Conservation (phyloP, 2,888 invertebrate species). For the Pollenia labialis region DNA sequence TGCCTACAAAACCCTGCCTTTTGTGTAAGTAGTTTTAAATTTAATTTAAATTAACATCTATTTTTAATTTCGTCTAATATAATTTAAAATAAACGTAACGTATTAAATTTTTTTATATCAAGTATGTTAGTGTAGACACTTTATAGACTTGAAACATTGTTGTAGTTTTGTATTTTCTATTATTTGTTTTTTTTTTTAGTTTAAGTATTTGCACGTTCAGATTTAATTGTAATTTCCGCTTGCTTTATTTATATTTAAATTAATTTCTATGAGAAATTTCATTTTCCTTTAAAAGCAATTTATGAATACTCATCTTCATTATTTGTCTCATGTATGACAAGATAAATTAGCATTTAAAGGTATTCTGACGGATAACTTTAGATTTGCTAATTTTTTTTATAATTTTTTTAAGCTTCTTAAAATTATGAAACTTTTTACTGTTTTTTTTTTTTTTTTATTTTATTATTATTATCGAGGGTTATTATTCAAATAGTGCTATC, state of each 20-base stretch:
- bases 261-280: slow-evolving; percentile 57
- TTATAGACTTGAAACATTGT: slow-evolving; percentile 44
- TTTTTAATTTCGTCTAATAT: slow-evolving; percentile 25
- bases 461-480: too few relatives aligned
- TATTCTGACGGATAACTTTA: slow-evolving; percentile 24
- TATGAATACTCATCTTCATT: slow-evolving; percentile 32
- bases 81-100: slow-evolving; percentile 18
- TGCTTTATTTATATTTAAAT: slow-evolving; percentile 40
- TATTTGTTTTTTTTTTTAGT: slow-evolving; percentile 6
- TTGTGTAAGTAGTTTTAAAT: slow-evolving; percentile 48
- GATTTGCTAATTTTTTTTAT: slow-evolving; percentile 9
- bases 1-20: slow-evolving; percentile 66
- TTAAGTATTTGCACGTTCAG: slow-evolving; percentile 2
- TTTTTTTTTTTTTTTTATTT: too few relatives aligned
- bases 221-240: slow-evolving; percentile 57
- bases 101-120: slow-evolving; percentile 9
- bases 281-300: slow-evolving; percentile 44
- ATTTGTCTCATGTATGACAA: slow-evolving; percentile 56
- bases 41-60: slow-evolving; percentile 19
- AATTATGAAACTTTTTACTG: neutral
- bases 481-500: too few relatives aligned
- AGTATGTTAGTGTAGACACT: slow-evolving; percentile 19
- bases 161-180: slow-evolving; percentile 9
- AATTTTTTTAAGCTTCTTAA: neutral
- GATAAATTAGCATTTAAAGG: slow-evolving; percentile 40